Conservation (phyloP, 2,888 invertebrate species). For the Drosophila birchii region DNA sequence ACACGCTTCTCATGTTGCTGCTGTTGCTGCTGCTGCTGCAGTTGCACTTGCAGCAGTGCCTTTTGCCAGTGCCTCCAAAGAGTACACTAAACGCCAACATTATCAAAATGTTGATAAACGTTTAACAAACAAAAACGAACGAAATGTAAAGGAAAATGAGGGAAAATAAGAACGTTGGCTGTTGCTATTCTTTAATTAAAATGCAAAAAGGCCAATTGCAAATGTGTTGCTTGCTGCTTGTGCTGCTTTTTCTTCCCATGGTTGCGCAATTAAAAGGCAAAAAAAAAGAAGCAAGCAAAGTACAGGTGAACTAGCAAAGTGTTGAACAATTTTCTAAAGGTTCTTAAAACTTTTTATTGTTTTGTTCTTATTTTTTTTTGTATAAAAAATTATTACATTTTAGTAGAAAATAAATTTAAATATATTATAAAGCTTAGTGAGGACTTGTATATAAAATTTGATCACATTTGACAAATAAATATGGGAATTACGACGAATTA, state of each 20-base stretch:
- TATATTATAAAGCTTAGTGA: not conserved
- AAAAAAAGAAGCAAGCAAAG: conserved; percentile 12
- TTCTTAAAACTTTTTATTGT: not conserved
- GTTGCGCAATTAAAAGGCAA: conserved; percentile 75
- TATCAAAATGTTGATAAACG: conserved; percentile 84
- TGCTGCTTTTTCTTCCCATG: conserved; percentile 35
- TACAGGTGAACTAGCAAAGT: conserved; percentile 1
- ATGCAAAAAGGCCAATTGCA: conserved; percentile 82
- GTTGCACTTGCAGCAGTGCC: conserved; percentile 13
- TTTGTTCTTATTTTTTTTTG: too few relatives aligned
- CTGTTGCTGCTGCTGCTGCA: not conserved
- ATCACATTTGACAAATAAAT: not conserved
- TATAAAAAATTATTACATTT: too few relatives aligned
- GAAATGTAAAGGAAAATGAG: conserved; percentile 17
- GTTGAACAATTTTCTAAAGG: not conserved
- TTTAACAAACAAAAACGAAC: conserved; percentile 59
- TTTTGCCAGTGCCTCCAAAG: conserved; percentile 30
- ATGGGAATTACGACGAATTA: not conserved
- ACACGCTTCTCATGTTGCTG: conserved; percentile 26
- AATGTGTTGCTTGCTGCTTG: conserved; percentile 53
- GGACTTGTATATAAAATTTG: not conserved
- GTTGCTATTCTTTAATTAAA: conserved; percentile 70
- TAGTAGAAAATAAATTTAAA: too few relatives aligned
- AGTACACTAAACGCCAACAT: conserved; percentile 72
- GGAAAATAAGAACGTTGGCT: conserved; percentile 16